Evolutionary conservation across 2,888 invertebrate species (phyloP), one percentile per base, ranked within the genome.

Genomic region (Tromatobia lineatoria): DNA sequence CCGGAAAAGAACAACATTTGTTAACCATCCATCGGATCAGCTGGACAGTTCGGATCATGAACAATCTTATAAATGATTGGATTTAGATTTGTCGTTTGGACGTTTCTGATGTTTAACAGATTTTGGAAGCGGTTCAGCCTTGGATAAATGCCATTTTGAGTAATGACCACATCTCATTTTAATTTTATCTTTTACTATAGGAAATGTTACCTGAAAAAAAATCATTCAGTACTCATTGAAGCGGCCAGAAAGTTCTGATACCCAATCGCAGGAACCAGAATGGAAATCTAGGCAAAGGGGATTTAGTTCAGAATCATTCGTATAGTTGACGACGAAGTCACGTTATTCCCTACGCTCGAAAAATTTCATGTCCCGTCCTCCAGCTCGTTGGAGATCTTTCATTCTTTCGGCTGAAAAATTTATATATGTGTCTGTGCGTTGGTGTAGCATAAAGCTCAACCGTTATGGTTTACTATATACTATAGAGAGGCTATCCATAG

Each of bases 351-450:
- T 34, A 77, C 69, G 47, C 69, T 66, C 23, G 73, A 73, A 66
- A 80, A 80, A 73, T 73, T 73, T 73, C 54, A 80, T 57, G 66
- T 66, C 54, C 50, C 54, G 47, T 20, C 47, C 42, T 42, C 52
- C 66, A 50, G 34, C 50, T 66, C 66, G 73, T 54, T 73, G 34
- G 57, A 45, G 20, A 47, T 79, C 52, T 64, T 42, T 25, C 42
- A 25, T 38, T n/a, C 47, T 79, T 71, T 23, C 70, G 29, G 29
- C 23, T n/a, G 38, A 7, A 45, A 3, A 20, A 29, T 29, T 47
- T 61, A 23, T 20, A 25, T 38, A 15, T 54, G 20, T 25, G n/a
- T 74, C 3, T 29, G 29, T 29, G 29, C 4, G 23, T 20, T 34
- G 25, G 38, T 38, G 47, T 38, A 20, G 29, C n/a, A 18, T 64